These are phyloP conservation scores for Lacanobia oleracea DNA, from an alignment of 2,888 invertebrate species.

Conservation along the genomic window DNA sequence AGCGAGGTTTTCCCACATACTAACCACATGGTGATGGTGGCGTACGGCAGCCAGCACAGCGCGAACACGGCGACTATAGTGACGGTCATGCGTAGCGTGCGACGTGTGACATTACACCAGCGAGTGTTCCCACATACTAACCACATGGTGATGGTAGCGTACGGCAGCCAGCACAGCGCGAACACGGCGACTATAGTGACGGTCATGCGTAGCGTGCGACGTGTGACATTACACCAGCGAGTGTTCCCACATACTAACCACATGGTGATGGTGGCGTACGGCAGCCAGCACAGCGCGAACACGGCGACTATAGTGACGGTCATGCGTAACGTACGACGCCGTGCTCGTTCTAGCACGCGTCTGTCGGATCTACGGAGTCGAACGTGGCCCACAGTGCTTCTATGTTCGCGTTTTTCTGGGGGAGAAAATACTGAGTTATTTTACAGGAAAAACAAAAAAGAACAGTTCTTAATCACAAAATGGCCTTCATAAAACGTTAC, in stretches of 20 bases:
- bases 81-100: constrained; percentile 94
- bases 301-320: constrained; percentile 94
- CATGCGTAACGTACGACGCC: constrained; percentile 93
- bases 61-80: constrained; percentile 94
- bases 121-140: constrained; percentile 75
- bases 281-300: constrained; percentile 95
- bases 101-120: constrained; percentile 70
- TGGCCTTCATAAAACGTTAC: too few relatives aligned
- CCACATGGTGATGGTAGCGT: constrained; percentile 94
- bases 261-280: constrained; percentile 94
- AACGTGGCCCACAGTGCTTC: constrained; percentile 79
- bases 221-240: constrained; percentile 54
- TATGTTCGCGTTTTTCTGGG: constrained; percentile 74
- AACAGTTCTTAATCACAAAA: too few relatives aligned
- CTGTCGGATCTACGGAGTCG: constrained; percentile 92
- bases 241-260: constrained; percentile 88
- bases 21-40: constrained; percentile 94
- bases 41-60: constrained; percentile 95
- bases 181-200: constrained; percentile 94
- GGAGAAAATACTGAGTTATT: neutral
- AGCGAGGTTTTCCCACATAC: too few relatives aligned
- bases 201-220: constrained; percentile 94
- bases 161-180: constrained; percentile 95
- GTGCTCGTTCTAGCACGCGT: constrained; percentile 92
- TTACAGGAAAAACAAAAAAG: too few relatives aligned